phyloP scores from a whole-genome alignment of 1,140 invertebrate genomes.

The Drosophila kurseongensis region DNA sequence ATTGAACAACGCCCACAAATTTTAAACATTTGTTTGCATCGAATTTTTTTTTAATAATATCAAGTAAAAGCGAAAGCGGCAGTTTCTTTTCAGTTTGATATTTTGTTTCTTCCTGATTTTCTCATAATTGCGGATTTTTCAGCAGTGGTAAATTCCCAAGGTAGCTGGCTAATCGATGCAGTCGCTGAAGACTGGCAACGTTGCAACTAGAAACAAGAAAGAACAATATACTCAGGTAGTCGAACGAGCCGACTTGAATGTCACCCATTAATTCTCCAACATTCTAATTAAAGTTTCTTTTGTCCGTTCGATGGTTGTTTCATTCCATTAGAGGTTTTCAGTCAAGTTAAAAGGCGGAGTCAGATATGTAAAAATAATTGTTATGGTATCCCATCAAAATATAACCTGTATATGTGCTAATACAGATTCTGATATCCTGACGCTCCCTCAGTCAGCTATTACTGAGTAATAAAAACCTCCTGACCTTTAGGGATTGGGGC shows the following conservation, averaged over 20 bases:
- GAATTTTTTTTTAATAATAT: slow-evolving; percentile 30
- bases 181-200: slow-evolving; percentile 64
- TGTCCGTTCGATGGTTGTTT: too few relatives aligned
- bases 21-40: slow-evolving; percentile 63
- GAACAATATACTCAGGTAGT: background rate
- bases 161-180: slow-evolving; percentile 70
- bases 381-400: too few relatives aligned
- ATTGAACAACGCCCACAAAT: slow-evolving; percentile 68
- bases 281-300: background rate
- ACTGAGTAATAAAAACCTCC: background rate
- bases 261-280: background rate
- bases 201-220: slow-evolving; percentile 28
- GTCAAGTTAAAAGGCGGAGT: too few relatives aligned
- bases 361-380: too few relatives aligned
- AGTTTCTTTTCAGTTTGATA: slow-evolving; percentile 15
- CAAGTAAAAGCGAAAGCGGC: slow-evolving; percentile 69
- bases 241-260: background rate
- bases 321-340: too few relatives aligned
- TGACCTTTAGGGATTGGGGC: slow-evolving; percentile 28
- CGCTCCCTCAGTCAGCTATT: background rate
- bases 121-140: slow-evolving; percentile 58
- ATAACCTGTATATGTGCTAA: too few relatives aligned
- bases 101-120: slow-evolving; percentile 31
- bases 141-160: slow-evolving; percentile 59
- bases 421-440: background rate